Base-by-base conservation (phyloP, 2,888 invertebrate species). In the Drosophila emarginata region DNA sequence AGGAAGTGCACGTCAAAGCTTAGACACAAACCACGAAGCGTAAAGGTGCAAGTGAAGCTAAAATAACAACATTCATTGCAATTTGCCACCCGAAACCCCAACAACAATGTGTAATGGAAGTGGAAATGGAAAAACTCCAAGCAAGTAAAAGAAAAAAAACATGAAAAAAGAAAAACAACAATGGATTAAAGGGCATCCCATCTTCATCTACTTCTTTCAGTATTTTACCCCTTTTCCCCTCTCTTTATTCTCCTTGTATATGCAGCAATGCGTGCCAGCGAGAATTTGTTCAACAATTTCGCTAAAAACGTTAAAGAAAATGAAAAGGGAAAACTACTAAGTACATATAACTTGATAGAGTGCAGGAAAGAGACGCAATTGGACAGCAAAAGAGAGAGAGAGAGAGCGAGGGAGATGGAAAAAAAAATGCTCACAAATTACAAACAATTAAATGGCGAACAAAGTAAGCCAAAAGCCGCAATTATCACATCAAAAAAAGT, bases 1-100 rank as follows among this genome's bases (percentile, higher is more conserved):
- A 88, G 89, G 90, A 90, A 90, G 89, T 88, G 75, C 86, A 82
- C 84, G 90, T 89, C 88, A 85, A 85, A 87, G 88, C 88, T 83
- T 87, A 89, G 89, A 88, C 87, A 87, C 85, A 81, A 88, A 79
- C 82, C 78, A 80, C 78, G 79, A 80, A 88, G 86, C 85, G 88
- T 85, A 88, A 89, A 90, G 87, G 85, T 87, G 89, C 88, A 87
- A 88, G 80, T 81, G 81, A 87, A 84, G 76, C 82, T 75, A 77
- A 77, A 84, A 77, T 76, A 85, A 77, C 87, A 82, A 77, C 83
- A 86, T 80, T 86, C 86, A 86, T 76, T 78, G 81, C 86, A 80
- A 83, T 85, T 45, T 77, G 80, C 83, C 80, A 78, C 78, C 77
- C 78, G 66, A 79, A 53, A 52, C 56, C 62, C 50, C 23, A 67